These are phyloP conservation scores for Ondatra zibethicus DNA, from an alignment of 2,113 vertebrate species.

Conservation along the genomic window DNA sequence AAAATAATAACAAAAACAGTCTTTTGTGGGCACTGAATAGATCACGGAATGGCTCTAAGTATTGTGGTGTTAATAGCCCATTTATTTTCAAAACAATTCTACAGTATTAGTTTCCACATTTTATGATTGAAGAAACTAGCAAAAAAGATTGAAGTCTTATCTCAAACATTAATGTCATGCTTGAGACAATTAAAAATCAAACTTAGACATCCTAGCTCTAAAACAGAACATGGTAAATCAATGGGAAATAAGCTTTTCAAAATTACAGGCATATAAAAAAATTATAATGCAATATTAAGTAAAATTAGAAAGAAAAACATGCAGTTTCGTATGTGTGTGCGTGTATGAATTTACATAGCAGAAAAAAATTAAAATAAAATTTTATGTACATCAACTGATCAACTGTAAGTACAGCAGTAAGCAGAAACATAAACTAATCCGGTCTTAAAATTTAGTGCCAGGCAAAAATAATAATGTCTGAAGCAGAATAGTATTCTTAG, in stretches of 20 bases:
- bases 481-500: not conserved
- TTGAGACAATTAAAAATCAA: not conserved
- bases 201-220: not conserved
- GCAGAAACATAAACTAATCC: not conserved
- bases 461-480: not conserved
- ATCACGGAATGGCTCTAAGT: not conserved
- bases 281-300: not conserved
- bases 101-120: not conserved
- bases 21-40: not conserved
- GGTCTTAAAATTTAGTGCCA: not conserved
- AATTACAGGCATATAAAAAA: not conserved
- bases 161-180: not conserved
- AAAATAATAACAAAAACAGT: not conserved
- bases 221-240: constrained; percentile 17
- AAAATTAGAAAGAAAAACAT: not conserved
- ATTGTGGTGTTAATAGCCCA: not conserved
- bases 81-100: not conserved
- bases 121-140: not conserved
- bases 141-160: not conserved
- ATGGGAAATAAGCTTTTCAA: not conserved
- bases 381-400: not conserved
- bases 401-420: not conserved
- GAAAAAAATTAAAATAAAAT: not conserved
- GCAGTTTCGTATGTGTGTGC: not conserved
- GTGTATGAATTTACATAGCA: not conserved